Evolutionary conservation across 2,797 vertebrate species (phyloP), one percentile per base, ranked within the genome.

Genomic region (Sebastes minor): DNA sequence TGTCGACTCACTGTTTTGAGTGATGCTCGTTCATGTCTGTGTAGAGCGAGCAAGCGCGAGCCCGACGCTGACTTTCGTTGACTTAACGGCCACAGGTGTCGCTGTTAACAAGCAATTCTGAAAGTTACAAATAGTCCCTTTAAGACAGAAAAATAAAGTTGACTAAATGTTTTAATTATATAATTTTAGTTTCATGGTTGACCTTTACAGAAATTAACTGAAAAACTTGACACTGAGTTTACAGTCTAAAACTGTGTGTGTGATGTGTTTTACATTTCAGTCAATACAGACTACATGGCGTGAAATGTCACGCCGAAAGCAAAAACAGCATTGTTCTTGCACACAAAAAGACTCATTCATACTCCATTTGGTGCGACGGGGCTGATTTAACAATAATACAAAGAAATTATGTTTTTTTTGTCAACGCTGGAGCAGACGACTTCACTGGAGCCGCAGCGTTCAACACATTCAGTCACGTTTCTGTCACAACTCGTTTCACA

Each of bases 401-500:
- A 52, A n/a, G 4, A 52, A n/a, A n/a, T 49, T 4, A 49, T 20
- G 4, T 8, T n/a, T 52, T 49, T 18, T n/a, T 18, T 20, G 46
- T 20, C 46, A 52, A n/a, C 14, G 53, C 13, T 13, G 33, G 14
- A 56, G 30, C 53, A 33, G 32, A 16, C 1, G 32, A 22, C 20
- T 22, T 46, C 27, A 28, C 22, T 7, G 35, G 12, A 27, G 42
- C 56, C 14, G 49, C 49, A 52, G 49, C 20, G 4, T 49, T 20
- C 46, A 49, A 49, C 18, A n/a, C 16, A 52, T 52, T 52, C 25
- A 30, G 56, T 14, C 30, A 14, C 30, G 32, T 42, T 5, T 16
- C 60, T 20, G 80, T 80, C 65, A 74, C 60, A 55, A 8, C 27
- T 72, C 20, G 8, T 81, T 65, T 69, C 74, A 81, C 71, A 32